Conservation (phyloP, 2,113 vertebrate genomes). For the Menura novaehollandiae region DNA sequence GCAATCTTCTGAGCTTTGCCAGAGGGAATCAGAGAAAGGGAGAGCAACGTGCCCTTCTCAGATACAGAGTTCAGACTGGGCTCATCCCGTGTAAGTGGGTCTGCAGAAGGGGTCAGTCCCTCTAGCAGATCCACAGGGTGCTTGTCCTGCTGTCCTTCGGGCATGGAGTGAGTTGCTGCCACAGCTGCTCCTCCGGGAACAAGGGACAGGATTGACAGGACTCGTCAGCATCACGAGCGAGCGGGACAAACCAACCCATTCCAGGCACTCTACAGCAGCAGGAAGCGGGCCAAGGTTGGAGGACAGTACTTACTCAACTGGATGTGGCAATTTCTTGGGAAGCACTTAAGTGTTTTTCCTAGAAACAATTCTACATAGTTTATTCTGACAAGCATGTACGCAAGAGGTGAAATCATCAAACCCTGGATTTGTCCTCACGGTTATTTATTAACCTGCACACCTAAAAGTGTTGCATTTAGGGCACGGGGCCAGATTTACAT, state of each 20-base stretch:
- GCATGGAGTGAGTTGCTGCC: neutral
- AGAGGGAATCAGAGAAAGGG: neutral
- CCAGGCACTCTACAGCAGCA: neutral
- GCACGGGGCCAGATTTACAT: neutral
- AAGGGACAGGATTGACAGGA: rapidly evolving
- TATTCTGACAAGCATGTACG: neutral
- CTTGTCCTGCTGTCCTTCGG: neutral
- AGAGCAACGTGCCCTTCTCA: neutral
- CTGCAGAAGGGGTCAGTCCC: neutral
- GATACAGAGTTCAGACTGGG: rapidly evolving
- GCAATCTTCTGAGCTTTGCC: neutral
- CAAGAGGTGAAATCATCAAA: neutral
- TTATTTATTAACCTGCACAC: neutral
- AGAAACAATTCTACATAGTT: neutral
- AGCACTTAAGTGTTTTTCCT: neutral
- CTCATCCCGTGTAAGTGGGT: neutral
- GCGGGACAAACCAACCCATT: neutral
- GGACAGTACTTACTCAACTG: neutral
- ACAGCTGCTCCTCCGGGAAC: neutral
- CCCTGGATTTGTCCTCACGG: neutral
- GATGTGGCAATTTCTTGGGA: neutral
- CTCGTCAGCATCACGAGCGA: neutral
- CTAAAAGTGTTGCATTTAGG: neutral
- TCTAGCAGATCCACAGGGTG: neutral
- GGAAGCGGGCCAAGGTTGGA: neutral